These are phyloP conservation scores for Chaetodon auriga DNA, from an alignment of 2,113 vertebrate genomes.

Conservation along the genomic window DNA sequence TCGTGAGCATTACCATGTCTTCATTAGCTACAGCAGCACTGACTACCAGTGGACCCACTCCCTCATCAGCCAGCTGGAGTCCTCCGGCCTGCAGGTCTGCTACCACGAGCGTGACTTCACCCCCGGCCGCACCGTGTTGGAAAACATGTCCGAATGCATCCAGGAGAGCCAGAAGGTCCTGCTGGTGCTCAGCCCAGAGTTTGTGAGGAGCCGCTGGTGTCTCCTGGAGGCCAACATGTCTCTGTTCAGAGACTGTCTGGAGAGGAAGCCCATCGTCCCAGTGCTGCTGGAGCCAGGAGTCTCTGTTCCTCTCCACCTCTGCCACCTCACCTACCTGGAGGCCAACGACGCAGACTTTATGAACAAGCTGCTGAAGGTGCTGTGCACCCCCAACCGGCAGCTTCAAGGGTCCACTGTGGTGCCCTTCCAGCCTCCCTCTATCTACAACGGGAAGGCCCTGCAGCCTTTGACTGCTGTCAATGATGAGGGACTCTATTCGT, in stretches of 20 bases:
- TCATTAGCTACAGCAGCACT: constrained; percentile 77
- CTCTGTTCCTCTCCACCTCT: constrained; percentile 73
- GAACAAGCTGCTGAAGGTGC: constrained; percentile 65
- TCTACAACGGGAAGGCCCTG: constrained; percentile 78
- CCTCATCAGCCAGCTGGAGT: constrained; percentile 71
- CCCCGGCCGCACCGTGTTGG: constrained; percentile 71
- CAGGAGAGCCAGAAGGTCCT: constrained; percentile 81
- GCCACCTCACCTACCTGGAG: constrained; percentile 81
- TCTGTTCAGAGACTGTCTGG: constrained; percentile 75
- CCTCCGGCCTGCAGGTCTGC: constrained; percentile 61
- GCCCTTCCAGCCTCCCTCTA: constrained; percentile 58
- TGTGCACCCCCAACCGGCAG: constrained; percentile 62
- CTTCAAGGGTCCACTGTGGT: constrained; percentile 59
- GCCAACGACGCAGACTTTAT: constrained; percentile 58
- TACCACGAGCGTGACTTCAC: constrained; percentile 78
- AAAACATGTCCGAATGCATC: constrained; percentile 80
- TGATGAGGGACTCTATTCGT: constrained; percentile 52
- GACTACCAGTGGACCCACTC: constrained; percentile 65
- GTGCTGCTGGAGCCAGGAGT: constrained; percentile 74
- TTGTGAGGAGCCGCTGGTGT: constrained; percentile 80
- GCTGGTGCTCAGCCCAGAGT: constrained; percentile 79
- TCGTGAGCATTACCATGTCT: constrained; percentile 72
- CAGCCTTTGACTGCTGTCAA: constrained; percentile 67
- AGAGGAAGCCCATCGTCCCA: constrained; percentile 73
- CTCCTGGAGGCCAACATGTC: constrained; percentile 80